Conservation (phyloP, 2,888 invertebrate genomes). For the Anthophora plumipes region DNA sequence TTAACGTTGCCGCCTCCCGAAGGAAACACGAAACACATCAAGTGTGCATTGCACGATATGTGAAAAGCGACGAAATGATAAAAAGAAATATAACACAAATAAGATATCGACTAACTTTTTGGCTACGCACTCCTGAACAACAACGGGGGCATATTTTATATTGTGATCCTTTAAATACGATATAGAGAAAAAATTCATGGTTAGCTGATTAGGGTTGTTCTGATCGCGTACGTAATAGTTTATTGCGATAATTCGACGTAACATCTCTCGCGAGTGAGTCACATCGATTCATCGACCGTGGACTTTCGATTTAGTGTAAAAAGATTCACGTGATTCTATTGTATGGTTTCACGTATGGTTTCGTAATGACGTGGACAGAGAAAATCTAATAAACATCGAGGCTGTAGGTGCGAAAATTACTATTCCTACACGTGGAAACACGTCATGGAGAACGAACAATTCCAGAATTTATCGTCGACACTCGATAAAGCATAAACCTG, state of each 20-base stretch:
- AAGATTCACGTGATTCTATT: not conserved
- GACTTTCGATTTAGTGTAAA: slow-evolving; percentile 28
- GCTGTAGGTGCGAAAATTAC: not conserved
- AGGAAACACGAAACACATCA: not conserved
- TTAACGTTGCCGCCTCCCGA: not conserved
- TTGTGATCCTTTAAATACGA: not conserved
- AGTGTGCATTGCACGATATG: not conserved
- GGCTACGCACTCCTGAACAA: not conserved
- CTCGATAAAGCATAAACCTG: not conserved
- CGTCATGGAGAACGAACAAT: not conserved
- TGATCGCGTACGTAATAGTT: not conserved
- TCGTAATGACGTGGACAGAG: not conserved
- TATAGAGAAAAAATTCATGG: not conserved
- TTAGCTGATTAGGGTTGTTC: not conserved
- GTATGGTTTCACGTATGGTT: slow-evolving; percentile 21
- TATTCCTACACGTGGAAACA: not conserved
- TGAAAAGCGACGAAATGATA: not conserved
- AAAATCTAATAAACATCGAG: slow-evolving; percentile 10
- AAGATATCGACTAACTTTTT: slow-evolving; percentile 1
- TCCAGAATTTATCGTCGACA: not conserved
- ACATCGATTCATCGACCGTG: slow-evolving; percentile 12
- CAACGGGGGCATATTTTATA: not conserved
- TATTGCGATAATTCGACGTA: not conserved
- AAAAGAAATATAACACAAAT: slow-evolving; percentile 5
- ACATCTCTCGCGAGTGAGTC: not conserved